phyloP scores from a whole-genome alignment of 2,113 vertebrate genomes.

The Heterocephalus glaber region DNA sequence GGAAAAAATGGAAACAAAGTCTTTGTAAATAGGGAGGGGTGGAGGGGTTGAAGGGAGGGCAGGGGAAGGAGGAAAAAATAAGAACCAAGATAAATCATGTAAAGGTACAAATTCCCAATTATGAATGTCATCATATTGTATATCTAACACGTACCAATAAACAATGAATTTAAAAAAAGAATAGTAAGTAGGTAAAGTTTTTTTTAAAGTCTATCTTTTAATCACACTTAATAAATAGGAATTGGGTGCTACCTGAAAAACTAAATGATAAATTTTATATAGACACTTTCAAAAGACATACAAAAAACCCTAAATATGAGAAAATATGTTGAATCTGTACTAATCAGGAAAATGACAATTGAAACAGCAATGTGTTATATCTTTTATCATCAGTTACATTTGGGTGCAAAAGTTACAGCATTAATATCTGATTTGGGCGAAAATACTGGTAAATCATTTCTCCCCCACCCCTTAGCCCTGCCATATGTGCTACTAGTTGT shows the following conservation, averaged over 20 bases:
- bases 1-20: too few species aligned
- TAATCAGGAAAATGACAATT: background rate
- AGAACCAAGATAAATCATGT: too few species aligned
- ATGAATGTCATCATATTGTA: too few species aligned
- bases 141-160: too few species aligned
- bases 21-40: too few species aligned
- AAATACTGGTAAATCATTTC: background rate
- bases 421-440: background rate
- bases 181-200: background rate
- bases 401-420: background rate
- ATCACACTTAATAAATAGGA: background rate
- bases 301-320: background rate
- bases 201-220: background rate
- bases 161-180: background rate
- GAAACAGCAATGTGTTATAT: background rate
- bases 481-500: background rate
- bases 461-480: background rate
- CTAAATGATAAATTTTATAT: slow-evolving; percentile 25
- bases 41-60: too few species aligned
- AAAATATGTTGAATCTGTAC: slow-evolving; percentile 14
- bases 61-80: too few species aligned
- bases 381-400: background rate
- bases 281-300: slow-evolving; percentile 24
- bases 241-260: background rate
- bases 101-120: too few species aligned